phyloP scores from a whole-genome alignment of 2,888 invertebrate genomes.

The Ennomos fuscantarius region DNA sequence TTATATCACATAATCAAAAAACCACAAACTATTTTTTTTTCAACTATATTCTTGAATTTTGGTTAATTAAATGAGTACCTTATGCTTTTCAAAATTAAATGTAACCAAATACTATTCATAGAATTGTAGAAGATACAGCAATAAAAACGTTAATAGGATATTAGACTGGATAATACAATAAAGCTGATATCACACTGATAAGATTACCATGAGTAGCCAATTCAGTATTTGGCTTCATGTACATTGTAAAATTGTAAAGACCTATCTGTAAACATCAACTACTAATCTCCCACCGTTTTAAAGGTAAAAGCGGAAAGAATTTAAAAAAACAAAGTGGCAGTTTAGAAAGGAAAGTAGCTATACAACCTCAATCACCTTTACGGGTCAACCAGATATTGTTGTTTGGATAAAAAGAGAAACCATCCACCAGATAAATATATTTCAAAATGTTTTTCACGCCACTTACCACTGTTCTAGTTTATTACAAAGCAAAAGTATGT shows the following conservation, averaged over 20 bases:
- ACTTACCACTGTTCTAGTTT: constrained; percentile 75
- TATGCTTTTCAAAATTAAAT: too few relatives aligned
- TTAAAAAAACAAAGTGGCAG: constrained; percentile 59
- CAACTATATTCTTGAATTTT: too few relatives aligned
- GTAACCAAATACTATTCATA: neutral
- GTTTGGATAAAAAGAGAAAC: constrained; percentile 39
- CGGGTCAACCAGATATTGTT: constrained; percentile 44
- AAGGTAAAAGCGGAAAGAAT: constrained; percentile 35
- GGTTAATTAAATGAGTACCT: too few relatives aligned
- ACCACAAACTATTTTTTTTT: too few relatives aligned
- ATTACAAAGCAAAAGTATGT: constrained; percentile 75
- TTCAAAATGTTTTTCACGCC: constrained; percentile 47
- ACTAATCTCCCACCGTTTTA: constrained; percentile 4
- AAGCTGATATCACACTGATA: constrained; percentile 50
- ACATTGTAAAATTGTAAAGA: constrained; percentile 1
- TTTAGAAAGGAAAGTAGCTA: constrained; percentile 70
- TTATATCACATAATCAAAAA: too few relatives aligned
- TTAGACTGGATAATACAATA: constrained; percentile 11
- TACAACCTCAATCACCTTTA: constrained; percentile 47
- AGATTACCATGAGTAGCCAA: constrained; percentile 46
- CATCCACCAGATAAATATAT: constrained; percentile 44
- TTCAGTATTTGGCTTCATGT: constrained; percentile 15
- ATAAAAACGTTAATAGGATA: constrained; percentile 1
- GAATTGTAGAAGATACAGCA: neutral
- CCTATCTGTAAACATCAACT: constrained; percentile 8